Base-by-base conservation (phyloP, 2,888 invertebrate genomes). In the Dastarcus helophoroides region DNA sequence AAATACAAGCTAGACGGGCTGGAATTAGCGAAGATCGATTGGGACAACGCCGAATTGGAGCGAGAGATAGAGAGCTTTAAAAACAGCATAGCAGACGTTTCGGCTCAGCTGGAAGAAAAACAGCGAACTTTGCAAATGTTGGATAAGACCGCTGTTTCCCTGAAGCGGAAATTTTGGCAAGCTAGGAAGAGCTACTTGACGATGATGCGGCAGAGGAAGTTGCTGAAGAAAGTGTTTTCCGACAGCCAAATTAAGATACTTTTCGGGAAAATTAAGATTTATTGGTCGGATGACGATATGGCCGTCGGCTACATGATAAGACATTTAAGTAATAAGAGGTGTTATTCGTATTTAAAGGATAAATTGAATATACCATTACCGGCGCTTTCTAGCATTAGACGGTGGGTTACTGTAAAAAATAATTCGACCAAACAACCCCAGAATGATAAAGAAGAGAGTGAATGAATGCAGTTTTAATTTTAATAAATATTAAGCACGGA, bases 201-300 rank as follows among this genome's bases (percentile, higher is more conserved):
- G 9, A 7, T 35, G 24, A 23, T 25, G 10, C 36, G 40, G 14
- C 40, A 44, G 35, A 36, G 32, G 31, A 40, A 28, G 23, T 24
- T 44, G 25, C 38, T 44, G 12, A 32, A 36, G 3, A 44, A 45
- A 37, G 43, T 48, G 7, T 49, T 49, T 32, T 44, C 46, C 3
- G 43, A 43, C 19, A 39, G 39, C 7, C 49, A 49, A 33, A 46
- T 47, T 8, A 44, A 46, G 31, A 40, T 48, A 10, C 33, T 48
- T 26, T 39, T 33, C 17, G 44, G 44, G 3, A 43, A 46, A 9
- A 49, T 43, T 28, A 47, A 43, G 31, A 42, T 43, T 13, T 41
- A 46, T 33, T 49, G 47, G 47, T 44, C 42, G 30, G 39, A 43
- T n/a, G 47, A 49, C 15, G 49, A 49, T 35, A 41, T 48, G 39